These are phyloP conservation scores for Miichthys miiuy DNA, from an alignment of 2,797 vertebrate genomes.

Conservation along the genomic window DNA sequence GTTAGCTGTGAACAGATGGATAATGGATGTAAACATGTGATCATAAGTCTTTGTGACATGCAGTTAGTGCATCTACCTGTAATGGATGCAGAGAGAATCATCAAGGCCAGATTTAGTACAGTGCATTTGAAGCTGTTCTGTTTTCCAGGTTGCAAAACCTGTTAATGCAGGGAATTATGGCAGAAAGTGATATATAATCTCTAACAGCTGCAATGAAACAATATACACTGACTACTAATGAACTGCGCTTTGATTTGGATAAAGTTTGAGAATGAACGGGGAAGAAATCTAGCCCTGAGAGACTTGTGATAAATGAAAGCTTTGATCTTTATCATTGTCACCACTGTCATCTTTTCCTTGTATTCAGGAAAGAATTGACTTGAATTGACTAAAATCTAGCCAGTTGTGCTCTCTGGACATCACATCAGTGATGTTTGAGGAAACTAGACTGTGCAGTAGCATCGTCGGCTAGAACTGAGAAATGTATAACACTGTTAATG, in stretches of 20 bases:
- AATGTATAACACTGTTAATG: slow-evolving; percentile 3
- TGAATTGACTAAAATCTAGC: slow-evolving; percentile 3
- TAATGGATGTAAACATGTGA: slow-evolving; percentile 41
- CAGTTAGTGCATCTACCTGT: slow-evolving; percentile 13
- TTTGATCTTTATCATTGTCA: slow-evolving; percentile 6
- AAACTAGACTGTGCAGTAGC: not conserved
- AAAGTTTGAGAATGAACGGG: not conserved
- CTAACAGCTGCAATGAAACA: slow-evolving; percentile 9
- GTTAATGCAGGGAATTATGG: not conserved
- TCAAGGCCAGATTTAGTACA: slow-evolving; percentile 4
- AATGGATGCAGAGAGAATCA: not conserved
- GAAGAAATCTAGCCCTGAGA: slow-evolving; percentile 1
- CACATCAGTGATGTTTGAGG: not conserved
- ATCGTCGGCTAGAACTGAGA: slow-evolving; percentile 14
- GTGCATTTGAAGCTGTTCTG: slow-evolving; percentile 1
- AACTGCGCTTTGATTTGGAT: not conserved
- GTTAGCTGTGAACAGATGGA: slow-evolving; percentile 12
- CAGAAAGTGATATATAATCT: slow-evolving; percentile 7
- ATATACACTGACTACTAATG: not conserved
- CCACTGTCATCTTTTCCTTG: slow-evolving; percentile 11
- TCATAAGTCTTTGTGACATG: slow-evolving; percentile 27
- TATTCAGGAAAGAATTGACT: not conserved
- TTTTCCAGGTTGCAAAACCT: slow-evolving; percentile 4
- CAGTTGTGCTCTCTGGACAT: not conserved
- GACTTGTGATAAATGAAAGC: not conserved